Percentiles rank a stretch among this genome's conserved stretches.
Conservation (phyloP, 92 coral and sea anemone species). For the Actinostola sp. region DNA sequence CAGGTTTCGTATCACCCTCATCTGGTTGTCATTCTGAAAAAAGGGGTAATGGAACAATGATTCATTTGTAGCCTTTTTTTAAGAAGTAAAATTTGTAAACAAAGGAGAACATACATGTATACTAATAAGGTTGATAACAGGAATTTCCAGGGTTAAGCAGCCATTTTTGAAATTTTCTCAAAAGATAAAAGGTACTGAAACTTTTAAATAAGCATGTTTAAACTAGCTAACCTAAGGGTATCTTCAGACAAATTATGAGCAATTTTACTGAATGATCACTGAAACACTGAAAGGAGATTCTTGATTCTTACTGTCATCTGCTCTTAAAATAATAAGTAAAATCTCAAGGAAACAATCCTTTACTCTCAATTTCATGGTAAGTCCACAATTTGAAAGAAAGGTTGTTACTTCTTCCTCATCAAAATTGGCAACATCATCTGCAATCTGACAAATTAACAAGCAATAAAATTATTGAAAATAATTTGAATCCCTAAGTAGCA, state of each 20-base stretch:
- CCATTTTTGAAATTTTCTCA: too few relatives aligned
- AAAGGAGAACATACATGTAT: background rate
- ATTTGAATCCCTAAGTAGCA: background rate
- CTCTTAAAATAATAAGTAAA: background rate
- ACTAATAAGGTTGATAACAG: too few relatives aligned
- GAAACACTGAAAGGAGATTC: too few relatives aligned
- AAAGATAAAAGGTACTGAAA: too few relatives aligned
- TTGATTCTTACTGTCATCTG: too few relatives aligned
- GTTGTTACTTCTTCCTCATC: conserved; percentile 53
- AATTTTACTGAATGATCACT: too few relatives aligned
- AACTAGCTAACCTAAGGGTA: background rate
- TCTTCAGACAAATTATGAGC: too few relatives aligned
- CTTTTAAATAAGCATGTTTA: too few relatives aligned
- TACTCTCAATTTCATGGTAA: conserved; percentile 49
- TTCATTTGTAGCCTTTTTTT: background rate
- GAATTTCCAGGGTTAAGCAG: too few relatives aligned
- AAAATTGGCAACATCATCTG: conserved; percentile 45
- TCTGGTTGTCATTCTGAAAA: conserved; percentile 65
- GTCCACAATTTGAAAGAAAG: conserved; percentile 56
- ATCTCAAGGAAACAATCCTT: conserved; percentile 35
- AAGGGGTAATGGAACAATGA: background rate
- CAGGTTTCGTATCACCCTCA: conserved; percentile 46
- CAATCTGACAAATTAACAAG: conserved; percentile 50
- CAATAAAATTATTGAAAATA: conserved; percentile 17
- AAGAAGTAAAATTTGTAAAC: background rate